These are phyloP conservation scores for Neosalanx taihuensis DNA, from an alignment of 2,797 vertebrate species.

Conservation along the genomic window DNA sequence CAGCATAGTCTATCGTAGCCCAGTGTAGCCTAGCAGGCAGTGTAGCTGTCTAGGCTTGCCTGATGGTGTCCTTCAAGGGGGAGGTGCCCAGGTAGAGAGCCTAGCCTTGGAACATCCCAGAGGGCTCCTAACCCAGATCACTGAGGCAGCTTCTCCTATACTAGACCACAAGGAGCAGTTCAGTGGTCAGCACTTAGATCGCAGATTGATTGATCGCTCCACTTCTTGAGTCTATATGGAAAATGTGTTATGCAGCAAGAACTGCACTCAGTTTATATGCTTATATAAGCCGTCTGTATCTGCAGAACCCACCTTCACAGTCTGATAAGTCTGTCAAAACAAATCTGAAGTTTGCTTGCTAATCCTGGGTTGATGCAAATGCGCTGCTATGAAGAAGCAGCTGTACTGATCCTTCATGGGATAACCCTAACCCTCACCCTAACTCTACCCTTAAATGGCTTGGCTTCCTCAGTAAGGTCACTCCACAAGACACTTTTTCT, in stretches of 20 bases:
- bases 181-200: too few relatives aligned
- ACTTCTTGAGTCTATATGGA: background rate
- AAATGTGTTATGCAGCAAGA: background rate
- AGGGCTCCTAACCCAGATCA: background rate
- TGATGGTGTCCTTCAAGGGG: slow-evolving; percentile 10
- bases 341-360: too few relatives aligned
- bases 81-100: background rate
- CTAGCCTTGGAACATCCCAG: background rate
- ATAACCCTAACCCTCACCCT: too few relatives aligned
- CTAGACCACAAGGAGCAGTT: background rate
- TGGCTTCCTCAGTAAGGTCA: background rate
- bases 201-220: background rate
- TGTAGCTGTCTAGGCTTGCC: slow-evolving; percentile 4
- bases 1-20: too few relatives aligned
- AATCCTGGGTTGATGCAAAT: background rate
- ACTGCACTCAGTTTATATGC: background rate
- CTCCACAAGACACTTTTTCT: background rate
- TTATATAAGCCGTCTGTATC: background rate
- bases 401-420: background rate
- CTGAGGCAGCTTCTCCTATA: background rate
- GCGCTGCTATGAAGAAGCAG: background rate
- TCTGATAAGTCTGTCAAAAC: background rate
- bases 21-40: slow-evolving; percentile 24
- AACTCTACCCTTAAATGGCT: background rate
- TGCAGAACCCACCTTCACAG: background rate